Percentiles rank a stretch among this genome's conserved stretches.
Conservation (phyloP, 2,888 invertebrate species). For the Agrochola circellaris region DNA sequence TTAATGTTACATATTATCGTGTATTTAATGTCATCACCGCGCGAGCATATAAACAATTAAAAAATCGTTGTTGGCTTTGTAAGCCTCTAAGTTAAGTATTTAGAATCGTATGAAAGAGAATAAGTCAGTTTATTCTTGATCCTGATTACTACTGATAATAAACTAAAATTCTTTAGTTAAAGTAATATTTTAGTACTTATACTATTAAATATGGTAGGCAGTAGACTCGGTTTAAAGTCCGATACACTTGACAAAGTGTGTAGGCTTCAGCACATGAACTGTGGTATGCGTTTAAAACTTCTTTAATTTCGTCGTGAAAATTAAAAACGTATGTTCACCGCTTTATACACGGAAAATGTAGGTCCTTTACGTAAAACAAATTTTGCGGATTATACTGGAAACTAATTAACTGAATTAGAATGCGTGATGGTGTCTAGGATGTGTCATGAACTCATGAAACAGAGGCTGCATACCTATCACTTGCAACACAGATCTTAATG, state of each 20-base stretch:
- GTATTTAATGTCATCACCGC: constrained; percentile 10
- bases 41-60: constrained; percentile 12
- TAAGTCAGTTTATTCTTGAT: constrained; percentile 27
- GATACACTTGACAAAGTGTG: constrained; percentile 11
- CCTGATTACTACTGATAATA: constrained; percentile 6
- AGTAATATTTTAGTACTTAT: constrained; percentile 37
- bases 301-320: constrained; percentile 25
- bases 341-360: constrained; percentile 24
- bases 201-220: constrained; percentile 26
- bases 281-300: constrained; percentile 14
- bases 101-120: constrained; percentile 35
- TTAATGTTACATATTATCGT: constrained; percentile 16
- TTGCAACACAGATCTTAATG: background rate
- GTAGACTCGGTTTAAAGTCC: constrained; percentile 27
- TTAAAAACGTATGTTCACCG: constrained; percentile 4
- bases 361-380: background rate
- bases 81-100: constrained; percentile 28
- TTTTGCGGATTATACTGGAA: constrained; percentile 16
- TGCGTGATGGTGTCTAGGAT: background rate
- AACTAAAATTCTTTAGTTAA: constrained; percentile 19
- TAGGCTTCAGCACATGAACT: constrained; percentile 8
- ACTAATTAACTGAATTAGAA: background rate
- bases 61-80: constrained; percentile 38
- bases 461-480: background rate
- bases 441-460: background rate